These are phyloP conservation scores for Isoperla grammatica DNA, from an alignment of 2,888 invertebrate species.

Conservation along the genomic window DNA sequence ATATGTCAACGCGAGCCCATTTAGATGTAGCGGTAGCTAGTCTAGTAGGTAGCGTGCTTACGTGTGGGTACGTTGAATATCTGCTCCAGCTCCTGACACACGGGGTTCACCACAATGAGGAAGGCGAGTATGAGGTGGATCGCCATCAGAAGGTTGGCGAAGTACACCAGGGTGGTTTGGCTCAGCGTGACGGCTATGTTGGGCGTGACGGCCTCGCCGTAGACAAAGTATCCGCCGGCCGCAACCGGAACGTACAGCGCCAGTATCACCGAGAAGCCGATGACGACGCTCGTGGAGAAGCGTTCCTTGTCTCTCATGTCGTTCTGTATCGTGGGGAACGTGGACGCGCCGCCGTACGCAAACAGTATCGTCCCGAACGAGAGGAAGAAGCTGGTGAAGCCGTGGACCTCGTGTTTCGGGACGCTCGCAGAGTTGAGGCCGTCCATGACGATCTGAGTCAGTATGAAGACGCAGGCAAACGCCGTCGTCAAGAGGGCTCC, in stretches of 20 bases:
- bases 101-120: conserved; percentile 64
- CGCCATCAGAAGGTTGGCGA: conserved; percentile 58
- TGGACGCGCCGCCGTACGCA: conserved; percentile 66
- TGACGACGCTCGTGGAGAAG: conserved; percentile 57
- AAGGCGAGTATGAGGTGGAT: conserved; percentile 61
- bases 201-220: conserved; percentile 54
- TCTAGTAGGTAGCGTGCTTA: too few species aligned
- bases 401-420: conserved; percentile 48
- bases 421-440: conserved; percentile 42
- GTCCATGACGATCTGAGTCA: conserved; percentile 56
- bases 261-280: conserved; percentile 56
- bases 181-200: conserved; percentile 55
- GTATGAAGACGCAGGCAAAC: conserved; percentile 56
- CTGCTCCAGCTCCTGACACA: conserved; percentile 64
- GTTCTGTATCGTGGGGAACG: conserved; percentile 73
- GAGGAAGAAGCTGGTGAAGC: conserved; percentile 59
- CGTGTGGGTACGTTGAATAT: conserved; percentile 53
- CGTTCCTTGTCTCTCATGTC: conserved; percentile 63
- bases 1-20: too few species aligned
- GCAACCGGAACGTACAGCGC: conserved; percentile 56
- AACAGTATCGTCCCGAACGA: conserved; percentile 66
- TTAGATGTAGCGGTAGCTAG: too few species aligned
- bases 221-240: conserved; percentile 56
- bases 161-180: conserved; percentile 49
- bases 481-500: conserved; percentile 58